Evolutionary conservation across 2,113 vertebrate genomes (phyloP).

Genomic region (Neogale vison): DNA sequence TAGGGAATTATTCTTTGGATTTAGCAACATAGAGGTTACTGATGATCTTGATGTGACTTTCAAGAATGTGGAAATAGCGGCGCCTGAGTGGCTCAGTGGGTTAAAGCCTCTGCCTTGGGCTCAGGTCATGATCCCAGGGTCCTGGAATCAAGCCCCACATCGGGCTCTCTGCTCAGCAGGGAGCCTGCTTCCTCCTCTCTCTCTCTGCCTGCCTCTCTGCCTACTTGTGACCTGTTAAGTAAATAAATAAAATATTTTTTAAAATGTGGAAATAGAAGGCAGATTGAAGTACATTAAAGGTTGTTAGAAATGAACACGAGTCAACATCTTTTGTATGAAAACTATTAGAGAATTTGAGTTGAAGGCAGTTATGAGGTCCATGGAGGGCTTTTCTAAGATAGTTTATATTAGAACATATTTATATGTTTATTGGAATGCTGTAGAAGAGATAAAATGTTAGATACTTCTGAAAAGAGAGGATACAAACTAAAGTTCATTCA

Average conservation of each 20-base stretch:
- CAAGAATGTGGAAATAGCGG: not conserved
- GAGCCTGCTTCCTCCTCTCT: too few species aligned
- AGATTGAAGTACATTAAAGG: not conserved
- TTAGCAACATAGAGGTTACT: not conserved
- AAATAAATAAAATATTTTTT: too few species aligned
- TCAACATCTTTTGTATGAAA: not conserved
- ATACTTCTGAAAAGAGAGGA: not conserved
- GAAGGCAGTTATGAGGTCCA: not conserved
- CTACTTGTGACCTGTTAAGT: too few species aligned
- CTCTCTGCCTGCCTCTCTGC: too few species aligned
- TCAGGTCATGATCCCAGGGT: too few species aligned
- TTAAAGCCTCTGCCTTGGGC: too few species aligned
- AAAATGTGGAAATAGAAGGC: not conserved
- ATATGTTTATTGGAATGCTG: not conserved
- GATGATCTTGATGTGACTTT: not conserved
- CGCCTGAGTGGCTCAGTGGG: too few species aligned
- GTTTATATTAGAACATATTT: not conserved
- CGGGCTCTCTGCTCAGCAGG: too few species aligned
- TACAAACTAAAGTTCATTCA: not conserved
- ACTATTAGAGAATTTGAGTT: not conserved
- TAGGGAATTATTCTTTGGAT: not conserved
- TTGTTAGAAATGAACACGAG: not conserved
- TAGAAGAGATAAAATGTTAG: not conserved
- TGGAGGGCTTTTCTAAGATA: not conserved
- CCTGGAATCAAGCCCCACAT: too few species aligned